Conservation (phyloP, 2,113 vertebrate species). For the Puntigrus tetrazona region DNA sequence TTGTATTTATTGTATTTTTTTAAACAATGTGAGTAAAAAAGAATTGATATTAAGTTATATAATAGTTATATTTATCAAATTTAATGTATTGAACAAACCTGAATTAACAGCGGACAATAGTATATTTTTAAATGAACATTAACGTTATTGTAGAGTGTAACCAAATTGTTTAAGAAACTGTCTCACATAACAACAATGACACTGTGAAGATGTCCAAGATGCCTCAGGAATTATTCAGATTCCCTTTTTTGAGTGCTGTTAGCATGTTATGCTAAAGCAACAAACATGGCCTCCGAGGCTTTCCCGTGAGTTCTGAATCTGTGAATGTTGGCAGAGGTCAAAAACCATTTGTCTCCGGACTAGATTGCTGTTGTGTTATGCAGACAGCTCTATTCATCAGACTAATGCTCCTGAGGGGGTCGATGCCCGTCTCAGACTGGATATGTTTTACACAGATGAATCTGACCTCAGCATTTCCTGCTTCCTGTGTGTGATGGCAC, state of each 20-base stretch:
- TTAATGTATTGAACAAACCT: background rate
- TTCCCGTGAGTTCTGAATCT: background rate
- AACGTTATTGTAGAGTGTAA: background rate
- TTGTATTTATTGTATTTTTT: background rate
- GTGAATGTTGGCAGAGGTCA: background rate
- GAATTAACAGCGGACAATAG: background rate
- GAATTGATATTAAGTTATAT: background rate
- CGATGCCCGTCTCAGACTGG: conserved; percentile 28
- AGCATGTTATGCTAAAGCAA: background rate
- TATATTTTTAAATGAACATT: background rate
- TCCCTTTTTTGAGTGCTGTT: background rate
- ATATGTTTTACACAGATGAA: conserved; percentile 31
- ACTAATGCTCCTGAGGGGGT: conserved; percentile 27
- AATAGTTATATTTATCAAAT: background rate
- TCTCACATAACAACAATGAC: background rate
- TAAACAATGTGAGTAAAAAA: too few relatives aligned
- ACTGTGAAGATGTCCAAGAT: background rate
- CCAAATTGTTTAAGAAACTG: background rate
- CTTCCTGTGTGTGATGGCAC: background rate
- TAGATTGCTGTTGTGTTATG: conserved; percentile 10
- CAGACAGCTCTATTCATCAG: conserved; percentile 46
- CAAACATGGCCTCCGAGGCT: background rate
- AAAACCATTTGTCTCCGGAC: background rate
- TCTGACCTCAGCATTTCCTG: conserved; percentile 34
- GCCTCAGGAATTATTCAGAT: background rate